Conservation (phyloP, 2,113 vertebrate genomes). For the Pithys albifrons region DNA sequence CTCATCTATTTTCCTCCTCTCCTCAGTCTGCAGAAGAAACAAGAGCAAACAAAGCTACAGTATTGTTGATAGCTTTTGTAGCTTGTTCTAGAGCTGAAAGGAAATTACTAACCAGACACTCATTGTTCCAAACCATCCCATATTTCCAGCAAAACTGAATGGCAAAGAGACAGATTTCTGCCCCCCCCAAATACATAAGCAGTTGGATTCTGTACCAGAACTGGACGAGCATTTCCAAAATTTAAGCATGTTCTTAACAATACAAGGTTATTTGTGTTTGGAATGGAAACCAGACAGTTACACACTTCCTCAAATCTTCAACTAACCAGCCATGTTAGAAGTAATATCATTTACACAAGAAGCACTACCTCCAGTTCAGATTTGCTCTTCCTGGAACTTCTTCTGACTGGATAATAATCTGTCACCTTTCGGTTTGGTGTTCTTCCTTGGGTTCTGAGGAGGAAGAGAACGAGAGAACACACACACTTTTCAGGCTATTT, state of each 20-base stretch:
- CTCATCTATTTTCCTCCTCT: slow-evolving; percentile 85
- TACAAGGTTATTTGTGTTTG: not conserved
- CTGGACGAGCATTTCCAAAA: not conserved
- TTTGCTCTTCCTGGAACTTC: slow-evolving; percentile 92
- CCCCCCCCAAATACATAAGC: not conserved
- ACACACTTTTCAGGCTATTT: not conserved
- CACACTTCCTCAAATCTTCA: not conserved
- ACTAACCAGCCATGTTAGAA: rapidly evolving
- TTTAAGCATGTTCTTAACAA: not conserved
- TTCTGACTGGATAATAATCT: slow-evolving; percentile 91
- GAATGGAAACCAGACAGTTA: not conserved
- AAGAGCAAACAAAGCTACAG: not conserved
- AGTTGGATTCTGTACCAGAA: not conserved
- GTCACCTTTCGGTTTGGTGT: slow-evolving; percentile 89
- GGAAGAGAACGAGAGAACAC: not conserved
- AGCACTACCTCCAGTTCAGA: slow-evolving; percentile 85
- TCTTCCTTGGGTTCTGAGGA: slow-evolving; percentile 80
- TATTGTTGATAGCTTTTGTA: not conserved
- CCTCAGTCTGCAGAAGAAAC: slow-evolving; percentile 81
- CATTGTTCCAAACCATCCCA: not conserved
- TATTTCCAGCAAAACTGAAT: not conserved
- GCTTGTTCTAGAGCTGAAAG: not conserved
- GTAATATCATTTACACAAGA: not conserved
- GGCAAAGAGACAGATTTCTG: not conserved
- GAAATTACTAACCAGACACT: not conserved